These are phyloP conservation scores for Ptychadena robeensis DNA, from an alignment of 2,797 vertebrate genomes.

Conservation along the genomic window DNA sequence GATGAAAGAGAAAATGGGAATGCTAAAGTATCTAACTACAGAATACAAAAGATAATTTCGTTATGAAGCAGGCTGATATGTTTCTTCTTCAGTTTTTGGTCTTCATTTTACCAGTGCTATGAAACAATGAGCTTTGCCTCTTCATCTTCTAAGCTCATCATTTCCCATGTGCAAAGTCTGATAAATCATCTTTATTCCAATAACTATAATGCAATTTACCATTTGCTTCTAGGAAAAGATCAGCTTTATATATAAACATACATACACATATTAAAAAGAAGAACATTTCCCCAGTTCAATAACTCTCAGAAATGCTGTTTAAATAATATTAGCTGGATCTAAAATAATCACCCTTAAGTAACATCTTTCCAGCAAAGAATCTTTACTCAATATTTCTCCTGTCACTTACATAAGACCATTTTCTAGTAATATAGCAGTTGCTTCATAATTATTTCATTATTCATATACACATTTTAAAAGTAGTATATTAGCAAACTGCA, in stretches of 20 bases:
- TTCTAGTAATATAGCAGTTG: not conserved
- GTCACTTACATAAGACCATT: conserved; percentile 61
- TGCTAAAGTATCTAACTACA: not conserved
- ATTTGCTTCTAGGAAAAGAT: conserved; percentile 39
- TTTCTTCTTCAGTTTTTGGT: conserved; percentile 30
- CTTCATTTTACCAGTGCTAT: conserved; percentile 17
- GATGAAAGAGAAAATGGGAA: not conserved
- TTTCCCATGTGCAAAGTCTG: conserved; percentile 58
- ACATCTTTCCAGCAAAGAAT: conserved; percentile 52
- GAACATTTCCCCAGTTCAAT: conserved; percentile 44
- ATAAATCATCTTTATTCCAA: conserved; percentile 64
- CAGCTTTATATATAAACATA: conserved; percentile 37
- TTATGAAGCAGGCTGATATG: conserved; percentile 14
- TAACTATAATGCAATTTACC: conserved; percentile 61
- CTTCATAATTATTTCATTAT: not conserved
- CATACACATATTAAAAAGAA: conserved; percentile 19
- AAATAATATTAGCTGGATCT: conserved; percentile 61
- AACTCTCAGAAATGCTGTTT: conserved; percentile 53
- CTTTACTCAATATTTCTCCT: conserved; percentile 64
- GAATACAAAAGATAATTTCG: conserved; percentile 25
- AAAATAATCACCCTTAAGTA: conserved; percentile 63
- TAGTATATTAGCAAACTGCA: too few relatives aligned
- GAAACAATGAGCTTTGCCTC: conserved; percentile 43
- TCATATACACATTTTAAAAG: not conserved
- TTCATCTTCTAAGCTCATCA: conserved; percentile 55